Evolutionary conservation across 1,140 invertebrate genomes (phyloP).

Genomic region (Panulirus ornatus): DNA sequence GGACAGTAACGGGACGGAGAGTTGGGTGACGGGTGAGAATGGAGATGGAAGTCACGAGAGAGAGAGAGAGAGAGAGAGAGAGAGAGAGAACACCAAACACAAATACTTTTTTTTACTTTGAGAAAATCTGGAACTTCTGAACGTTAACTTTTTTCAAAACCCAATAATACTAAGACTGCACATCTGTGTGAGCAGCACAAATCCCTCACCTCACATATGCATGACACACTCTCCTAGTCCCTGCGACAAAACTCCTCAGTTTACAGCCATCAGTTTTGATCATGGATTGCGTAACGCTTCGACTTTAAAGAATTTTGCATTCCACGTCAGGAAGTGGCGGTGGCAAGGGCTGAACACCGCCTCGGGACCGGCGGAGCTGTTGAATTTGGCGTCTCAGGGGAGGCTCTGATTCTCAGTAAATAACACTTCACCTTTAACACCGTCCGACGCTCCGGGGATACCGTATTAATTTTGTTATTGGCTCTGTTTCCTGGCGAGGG

Average conservation of each 20-base stretch:
- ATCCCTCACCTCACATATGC: background rate
- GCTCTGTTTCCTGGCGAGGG: background rate
- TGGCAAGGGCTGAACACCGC: background rate
- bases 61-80: background rate
- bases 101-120: too few species aligned
- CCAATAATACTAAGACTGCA: too few species aligned
- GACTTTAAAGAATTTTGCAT: constrained; percentile 40
- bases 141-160: too few species aligned
- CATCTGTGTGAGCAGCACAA: background rate
- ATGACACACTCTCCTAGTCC: background rate
- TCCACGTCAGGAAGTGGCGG: background rate
- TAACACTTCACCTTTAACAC: constrained; percentile 68
- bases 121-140: too few species aligned
- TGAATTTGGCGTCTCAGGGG: constrained; percentile 64
- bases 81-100: too few species aligned
- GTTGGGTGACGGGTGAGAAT: too few species aligned
- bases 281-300: background rate
- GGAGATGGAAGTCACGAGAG: background rate
- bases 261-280: background rate
- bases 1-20: background rate
- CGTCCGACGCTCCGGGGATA: constrained; percentile 7
- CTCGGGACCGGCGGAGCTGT: constrained; percentile 41
- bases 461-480: constrained; percentile 55
- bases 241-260: background rate
- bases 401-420: constrained; percentile 54